Evolutionary conservation across 2,888 invertebrate species (phyloP).

Genomic region (Oeneis ivallda): DNA sequence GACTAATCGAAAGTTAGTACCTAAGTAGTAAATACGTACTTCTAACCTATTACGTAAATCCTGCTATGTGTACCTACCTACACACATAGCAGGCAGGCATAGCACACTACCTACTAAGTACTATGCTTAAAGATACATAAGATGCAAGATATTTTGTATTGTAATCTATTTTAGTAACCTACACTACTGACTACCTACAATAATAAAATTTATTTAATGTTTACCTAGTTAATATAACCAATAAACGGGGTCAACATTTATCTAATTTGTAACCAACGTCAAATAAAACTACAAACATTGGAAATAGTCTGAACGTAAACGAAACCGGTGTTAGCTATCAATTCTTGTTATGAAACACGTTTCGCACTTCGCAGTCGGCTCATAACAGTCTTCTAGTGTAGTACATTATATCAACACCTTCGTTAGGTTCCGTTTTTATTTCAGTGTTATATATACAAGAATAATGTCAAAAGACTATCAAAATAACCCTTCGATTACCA

Average conservation of each 20-base stretch:
- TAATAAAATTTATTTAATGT: too few species aligned
- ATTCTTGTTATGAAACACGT: neutral
- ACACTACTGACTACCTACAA: too few species aligned
- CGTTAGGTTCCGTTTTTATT: neutral
- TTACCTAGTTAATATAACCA: too few species aligned
- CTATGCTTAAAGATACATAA: too few species aligned
- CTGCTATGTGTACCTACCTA: too few species aligned
- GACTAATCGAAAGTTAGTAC: too few species aligned
- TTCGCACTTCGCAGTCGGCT: neutral
- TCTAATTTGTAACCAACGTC: neutral
- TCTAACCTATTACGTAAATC: too few species aligned
- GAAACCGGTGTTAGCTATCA: slow-evolving; percentile 14
- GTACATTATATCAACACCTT: slow-evolving; percentile 13
- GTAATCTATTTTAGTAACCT: too few species aligned
- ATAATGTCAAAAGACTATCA: slow-evolving; percentile 62
- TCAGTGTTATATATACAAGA: slow-evolving; percentile 21
- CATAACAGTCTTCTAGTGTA: slow-evolving; percentile 14
- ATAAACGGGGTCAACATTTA: neutral
- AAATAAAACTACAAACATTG: neutral
- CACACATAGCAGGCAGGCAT: too few species aligned
- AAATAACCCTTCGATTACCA: slow-evolving; percentile 81
- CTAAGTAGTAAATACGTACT: too few species aligned
- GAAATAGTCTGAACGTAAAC: neutral
- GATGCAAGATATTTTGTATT: too few species aligned
- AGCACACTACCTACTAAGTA: too few species aligned